These are phyloP conservation scores for Spea bombifrons DNA, from an alignment of 2,113 vertebrate genomes.

Conservation along the genomic window DNA sequence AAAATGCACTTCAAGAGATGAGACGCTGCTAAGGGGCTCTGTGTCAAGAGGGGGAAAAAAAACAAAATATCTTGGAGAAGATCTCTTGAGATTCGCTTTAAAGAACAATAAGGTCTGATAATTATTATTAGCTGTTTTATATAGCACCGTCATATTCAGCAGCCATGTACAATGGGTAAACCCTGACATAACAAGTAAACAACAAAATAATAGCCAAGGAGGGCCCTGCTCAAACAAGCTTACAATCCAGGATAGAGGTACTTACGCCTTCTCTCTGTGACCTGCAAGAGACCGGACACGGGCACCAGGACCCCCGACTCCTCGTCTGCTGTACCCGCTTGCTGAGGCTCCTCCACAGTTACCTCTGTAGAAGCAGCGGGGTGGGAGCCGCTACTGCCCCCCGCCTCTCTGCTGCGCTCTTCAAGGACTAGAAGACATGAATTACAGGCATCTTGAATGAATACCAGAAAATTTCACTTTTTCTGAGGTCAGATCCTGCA, in stretches of 20 bases:
- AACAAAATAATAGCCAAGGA: too few species aligned
- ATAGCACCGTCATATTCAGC: too few species aligned
- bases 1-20: constrained; percentile 96
- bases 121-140: too few species aligned
- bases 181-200: too few species aligned
- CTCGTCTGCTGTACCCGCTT: constrained; percentile 64
- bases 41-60: not conserved
- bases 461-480: not conserved
- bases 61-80: not conserved
- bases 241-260: constrained; percentile 47
- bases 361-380: constrained; percentile 69
- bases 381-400: constrained; percentile 61
- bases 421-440: not conserved
- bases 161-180: too few species aligned
- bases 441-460: not conserved
- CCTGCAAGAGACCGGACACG: constrained; percentile 83
- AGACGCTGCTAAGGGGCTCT: constrained; percentile 97
- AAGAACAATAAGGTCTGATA: too few species aligned
- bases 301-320: constrained; percentile 72
- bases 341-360: constrained; percentile 66
- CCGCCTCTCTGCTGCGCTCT: constrained; percentile 78
- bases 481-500: not conserved
- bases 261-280: constrained; percentile 90
- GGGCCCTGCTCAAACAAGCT: too few species aligned
- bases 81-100: too few species aligned